Base-by-base conservation (phyloP, 1,140 invertebrate genomes). In the Anastrepha obliqua region DNA sequence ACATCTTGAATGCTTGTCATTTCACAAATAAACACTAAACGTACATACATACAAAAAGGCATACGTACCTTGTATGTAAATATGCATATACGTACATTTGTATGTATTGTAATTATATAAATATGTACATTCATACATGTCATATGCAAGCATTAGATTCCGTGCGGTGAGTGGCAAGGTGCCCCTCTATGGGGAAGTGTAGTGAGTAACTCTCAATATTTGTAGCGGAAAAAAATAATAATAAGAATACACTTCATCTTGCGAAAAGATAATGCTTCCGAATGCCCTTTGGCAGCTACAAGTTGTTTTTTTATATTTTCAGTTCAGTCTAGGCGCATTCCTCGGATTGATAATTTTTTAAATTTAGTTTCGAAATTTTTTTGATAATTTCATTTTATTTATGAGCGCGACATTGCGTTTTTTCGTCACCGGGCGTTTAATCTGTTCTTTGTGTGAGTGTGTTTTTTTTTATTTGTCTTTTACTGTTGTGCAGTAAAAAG, bases 21-120 rank as follows among this genome's bases (percentile, higher is more conserved):
- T 85, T 88, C 81, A 86, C 87, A 86, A 85, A 85, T 88, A 86
- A 86, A 88, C 87, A 88, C 58, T 81, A 81, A 81, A 81, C n/a
- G 44, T n/a, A 81, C 74, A 81, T 55, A 55, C 17, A 29, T 67
- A 39, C 29, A 39, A 29, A 67, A 2, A 29, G 20, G 7, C n/a
- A 20, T 74, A 13, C 44, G 17, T 17, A 62, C 60, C 9, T 62
- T 42, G 13, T 29, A 44, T 47, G 42, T 7, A 70, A 4, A 39
- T 17, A 74, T 74, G 15, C 29, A 17, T 15, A 17, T 74, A 15
- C 11, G 42, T 70, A 4, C 8, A 9, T 67, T 13, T 42, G 65
- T 67, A 39, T 11, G 29, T 29, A 29, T 29, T 29, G 29, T 29
- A 29, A 29, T 29, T 29, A 29, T 29, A 29, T 29, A 29, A 29